Evolutionary conservation across 2,113 vertebrate genomes (phyloP).

Genomic region (Pelecanoides urinatrix): DNA sequence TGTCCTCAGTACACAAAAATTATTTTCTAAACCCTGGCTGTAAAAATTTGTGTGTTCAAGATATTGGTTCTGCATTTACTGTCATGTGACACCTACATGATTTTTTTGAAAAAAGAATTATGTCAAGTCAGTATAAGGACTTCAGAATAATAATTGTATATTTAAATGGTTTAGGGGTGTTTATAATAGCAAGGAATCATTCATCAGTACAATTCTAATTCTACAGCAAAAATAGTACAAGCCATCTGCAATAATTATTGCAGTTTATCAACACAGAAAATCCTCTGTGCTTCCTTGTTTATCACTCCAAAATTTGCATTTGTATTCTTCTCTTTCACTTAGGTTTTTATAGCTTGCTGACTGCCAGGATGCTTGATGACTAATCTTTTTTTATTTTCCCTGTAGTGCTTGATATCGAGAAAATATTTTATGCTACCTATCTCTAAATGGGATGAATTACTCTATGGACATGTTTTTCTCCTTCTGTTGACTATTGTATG

Average conservation of each 20-base stretch:
- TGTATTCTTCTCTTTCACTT: slow-evolving; percentile 7
- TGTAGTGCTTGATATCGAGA: not conserved
- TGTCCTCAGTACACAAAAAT: not conserved
- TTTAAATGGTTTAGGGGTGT: not conserved
- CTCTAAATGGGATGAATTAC: not conserved
- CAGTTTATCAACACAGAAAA: slow-evolving; percentile 25
- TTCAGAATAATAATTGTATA: not conserved
- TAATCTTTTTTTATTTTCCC: not conserved
- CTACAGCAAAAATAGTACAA: not conserved
- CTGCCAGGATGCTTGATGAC: not conserved
- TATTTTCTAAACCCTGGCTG: not conserved
- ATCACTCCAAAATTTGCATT: slow-evolving; percentile 20
- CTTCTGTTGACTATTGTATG: not conserved
- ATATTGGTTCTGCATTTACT: not conserved
- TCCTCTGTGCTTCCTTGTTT: slow-evolving; percentile 5
- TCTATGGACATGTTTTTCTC: not conserved
- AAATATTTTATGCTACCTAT: not conserved
- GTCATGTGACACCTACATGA: not conserved
- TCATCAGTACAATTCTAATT: not conserved
- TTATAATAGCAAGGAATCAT: not conserved
- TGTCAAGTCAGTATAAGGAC: not conserved
- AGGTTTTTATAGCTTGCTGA: slow-evolving; percentile 24
- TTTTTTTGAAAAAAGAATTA: not conserved
- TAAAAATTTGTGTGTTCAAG: not conserved
- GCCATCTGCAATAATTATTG: slow-evolving; percentile 33